Evolutionary conservation across 2,888 invertebrate species (phyloP).

Genomic region (Rosalia funebris): DNA sequence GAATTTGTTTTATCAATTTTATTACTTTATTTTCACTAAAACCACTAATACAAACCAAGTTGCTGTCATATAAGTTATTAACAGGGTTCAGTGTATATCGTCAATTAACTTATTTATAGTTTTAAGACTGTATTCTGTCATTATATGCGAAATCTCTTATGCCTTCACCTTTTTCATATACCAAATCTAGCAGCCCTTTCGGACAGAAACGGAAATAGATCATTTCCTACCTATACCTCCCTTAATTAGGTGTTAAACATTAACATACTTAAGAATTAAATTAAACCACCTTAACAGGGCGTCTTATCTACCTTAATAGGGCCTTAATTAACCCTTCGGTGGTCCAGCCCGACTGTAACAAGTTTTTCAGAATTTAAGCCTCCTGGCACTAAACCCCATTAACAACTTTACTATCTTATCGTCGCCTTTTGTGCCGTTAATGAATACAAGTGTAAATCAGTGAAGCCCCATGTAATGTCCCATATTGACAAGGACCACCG

Average conservation of each 20-base stretch:
- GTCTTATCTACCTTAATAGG: neutral
- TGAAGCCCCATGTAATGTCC: slow-evolving; percentile 30
- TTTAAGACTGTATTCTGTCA: too few species aligned
- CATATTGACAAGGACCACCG: slow-evolving; percentile 34
- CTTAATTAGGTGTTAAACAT: neutral
- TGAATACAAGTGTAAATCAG: slow-evolving; percentile 26
- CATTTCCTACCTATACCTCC: neutral
- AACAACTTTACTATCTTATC: slow-evolving; percentile 11
- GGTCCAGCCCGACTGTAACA: neutral
- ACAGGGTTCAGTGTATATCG: too few species aligned
- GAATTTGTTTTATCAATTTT: too few species aligned
- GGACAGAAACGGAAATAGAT: too few species aligned
- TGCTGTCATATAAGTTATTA: too few species aligned
- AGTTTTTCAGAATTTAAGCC: neutral
- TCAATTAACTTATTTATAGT: too few species aligned
- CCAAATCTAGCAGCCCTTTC: too few species aligned
- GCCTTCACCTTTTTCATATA: too few species aligned
- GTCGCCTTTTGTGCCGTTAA: neutral
- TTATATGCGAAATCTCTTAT: too few species aligned
- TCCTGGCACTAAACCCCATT: neutral
- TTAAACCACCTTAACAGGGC: neutral
- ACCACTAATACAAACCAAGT: too few species aligned
- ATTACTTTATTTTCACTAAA: too few species aligned
- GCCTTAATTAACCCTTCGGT: slow-evolving; percentile 9
- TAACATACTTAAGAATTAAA: neutral